A percentile compares a stretch with the other conserved stretches of the same genome.
Evolutionary conservation across 2,888 invertebrate species (phyloP).

Genomic region (Glaucopsyche alexis): DNA sequence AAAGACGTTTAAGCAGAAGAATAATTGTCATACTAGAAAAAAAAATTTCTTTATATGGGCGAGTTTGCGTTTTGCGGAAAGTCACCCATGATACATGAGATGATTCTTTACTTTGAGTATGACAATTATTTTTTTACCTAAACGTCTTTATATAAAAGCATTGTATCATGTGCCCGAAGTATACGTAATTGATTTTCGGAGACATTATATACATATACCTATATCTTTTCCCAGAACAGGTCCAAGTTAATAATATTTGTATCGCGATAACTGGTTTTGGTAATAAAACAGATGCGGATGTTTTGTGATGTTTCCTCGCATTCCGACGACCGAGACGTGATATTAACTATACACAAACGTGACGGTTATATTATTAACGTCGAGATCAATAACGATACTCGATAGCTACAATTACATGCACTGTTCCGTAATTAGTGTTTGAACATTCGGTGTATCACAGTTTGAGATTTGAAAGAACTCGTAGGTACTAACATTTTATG

Average conservation of each 20-base stretch:
- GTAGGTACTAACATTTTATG: neutral
- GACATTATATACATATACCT: no score
- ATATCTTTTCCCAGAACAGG: neutral
- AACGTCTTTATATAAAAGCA: no score
- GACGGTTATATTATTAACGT: constrained; percentile 34
- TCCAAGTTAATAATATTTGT: neutral
- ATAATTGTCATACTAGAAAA: no score
- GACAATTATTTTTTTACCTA: no score
- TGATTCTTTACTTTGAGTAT: no score
- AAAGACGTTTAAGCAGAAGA: no score
- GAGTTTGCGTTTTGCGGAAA: no score
- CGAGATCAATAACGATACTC: constrained; percentile 33
- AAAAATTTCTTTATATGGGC: no score
- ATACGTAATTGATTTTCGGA: no score
- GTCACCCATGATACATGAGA: no score
- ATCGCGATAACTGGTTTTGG: neutral
- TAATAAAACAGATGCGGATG: constrained; percentile 48
- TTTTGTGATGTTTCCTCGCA: constrained; percentile 39
- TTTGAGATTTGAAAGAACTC: neutral
- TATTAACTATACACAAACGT: constrained; percentile 39
- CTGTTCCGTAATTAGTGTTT: neutral
- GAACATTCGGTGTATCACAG: neutral
- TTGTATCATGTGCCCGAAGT: no score
- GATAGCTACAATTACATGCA: constrained; percentile 28
- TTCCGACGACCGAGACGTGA: constrained; percentile 37